Evolutionary conservation across 2,888 invertebrate species (phyloP).

Genomic region (Drosophila meridionalis): DNA sequence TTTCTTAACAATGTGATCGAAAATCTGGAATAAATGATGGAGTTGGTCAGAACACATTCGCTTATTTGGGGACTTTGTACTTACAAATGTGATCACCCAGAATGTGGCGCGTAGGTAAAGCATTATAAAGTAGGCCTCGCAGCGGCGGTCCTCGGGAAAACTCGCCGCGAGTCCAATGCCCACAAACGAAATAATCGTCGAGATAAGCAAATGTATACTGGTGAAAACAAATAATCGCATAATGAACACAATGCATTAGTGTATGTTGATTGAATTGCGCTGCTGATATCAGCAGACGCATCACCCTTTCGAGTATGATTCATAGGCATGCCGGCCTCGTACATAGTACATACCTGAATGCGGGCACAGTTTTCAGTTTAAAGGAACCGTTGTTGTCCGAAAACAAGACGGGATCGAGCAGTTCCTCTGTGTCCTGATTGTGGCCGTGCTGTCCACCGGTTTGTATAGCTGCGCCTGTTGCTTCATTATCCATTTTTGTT

Average conservation of each 20-base stretch:
- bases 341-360: conserved; percentile 78
- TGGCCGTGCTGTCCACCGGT: conserved; percentile 39
- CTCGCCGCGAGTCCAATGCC: conserved; percentile 79
- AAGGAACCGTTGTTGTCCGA: conserved; percentile 75
- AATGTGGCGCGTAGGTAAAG: conserved; percentile 87
- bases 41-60: background rate
- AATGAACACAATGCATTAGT: background rate
- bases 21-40: conserved; percentile 83
- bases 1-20: conserved; percentile 87
- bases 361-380: conserved; percentile 82
- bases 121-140: conserved; percentile 87
- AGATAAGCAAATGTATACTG: conserved; percentile 83
- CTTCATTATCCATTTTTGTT: conserved; percentile 34
- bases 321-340: conserved; percentile 46
- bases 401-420: conserved; percentile 83
- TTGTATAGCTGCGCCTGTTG: conserved; percentile 49
- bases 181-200: conserved; percentile 82
- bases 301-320: conserved; percentile 47
- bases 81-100: conserved; percentile 87
- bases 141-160: conserved; percentile 84
- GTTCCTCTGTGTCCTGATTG: conserved; percentile 71
- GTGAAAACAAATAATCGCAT: background rate
- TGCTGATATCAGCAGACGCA: conserved; percentile 37
- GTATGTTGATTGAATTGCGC: conserved; percentile 33
- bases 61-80: conserved; percentile 38